Conservation (phyloP, 1,140 invertebrate species). For the Euglossa dilemma region DNA sequence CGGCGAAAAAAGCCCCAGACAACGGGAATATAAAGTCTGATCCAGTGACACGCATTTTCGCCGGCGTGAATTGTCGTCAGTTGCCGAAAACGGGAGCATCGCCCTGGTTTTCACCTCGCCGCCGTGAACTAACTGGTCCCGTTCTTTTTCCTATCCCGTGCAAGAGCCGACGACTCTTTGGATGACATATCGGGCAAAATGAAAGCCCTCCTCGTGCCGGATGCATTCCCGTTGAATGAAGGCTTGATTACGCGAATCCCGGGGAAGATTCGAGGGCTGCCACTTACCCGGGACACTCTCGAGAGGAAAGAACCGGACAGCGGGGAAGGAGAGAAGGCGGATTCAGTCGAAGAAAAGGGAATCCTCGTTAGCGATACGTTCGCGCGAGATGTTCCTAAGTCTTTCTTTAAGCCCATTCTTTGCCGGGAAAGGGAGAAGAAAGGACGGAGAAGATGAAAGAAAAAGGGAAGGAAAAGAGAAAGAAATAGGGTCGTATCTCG, state of each 20-base stretch:
- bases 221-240: slow-evolving; percentile 35
- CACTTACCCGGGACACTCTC: slow-evolving; percentile 4
- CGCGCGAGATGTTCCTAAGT: neutral
- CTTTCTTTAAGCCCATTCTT: neutral
- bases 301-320: neutral
- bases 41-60: slow-evolving; percentile 1
- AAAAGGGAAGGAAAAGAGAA: too few species aligned
- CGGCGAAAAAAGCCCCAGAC: too few species aligned
- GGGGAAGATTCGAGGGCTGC: slow-evolving; percentile 25
- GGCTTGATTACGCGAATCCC: slow-evolving; percentile 47
- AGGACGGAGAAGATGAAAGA: neutral
- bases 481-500: too few species aligned
- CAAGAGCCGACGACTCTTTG: neutral
- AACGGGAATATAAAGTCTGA: neutral
- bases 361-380: slow-evolving; percentile 40
- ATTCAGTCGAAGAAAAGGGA: slow-evolving; percentile 8
- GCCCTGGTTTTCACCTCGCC: slow-evolving; percentile 13
- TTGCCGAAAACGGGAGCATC: slow-evolving; percentile 26
- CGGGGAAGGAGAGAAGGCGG: neutral
- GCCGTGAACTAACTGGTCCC: neutral
- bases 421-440: neutral
- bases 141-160: neutral
- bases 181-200: slow-evolving; percentile 34
- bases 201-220: slow-evolving; percentile 25
- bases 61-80: too few species aligned